phyloP scores from a whole-genome alignment of 2,113 vertebrate species.

The Paraplagusia blochii region DNA sequence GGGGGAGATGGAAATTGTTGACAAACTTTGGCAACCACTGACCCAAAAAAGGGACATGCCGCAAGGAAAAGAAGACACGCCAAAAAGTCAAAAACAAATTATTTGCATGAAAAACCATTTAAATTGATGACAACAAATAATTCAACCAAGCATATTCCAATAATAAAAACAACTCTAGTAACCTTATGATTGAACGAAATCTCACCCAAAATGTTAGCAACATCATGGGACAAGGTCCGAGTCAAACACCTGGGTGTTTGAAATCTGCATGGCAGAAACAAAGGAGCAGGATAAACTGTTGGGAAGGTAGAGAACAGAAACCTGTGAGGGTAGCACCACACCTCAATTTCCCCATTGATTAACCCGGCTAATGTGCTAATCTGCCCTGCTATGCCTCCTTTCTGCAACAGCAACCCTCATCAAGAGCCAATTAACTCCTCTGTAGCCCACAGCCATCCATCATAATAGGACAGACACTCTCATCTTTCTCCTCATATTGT shows the following conservation, averaged over 20 bases:
- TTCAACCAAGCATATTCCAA: too few species aligned
- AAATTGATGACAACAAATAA: too few species aligned
- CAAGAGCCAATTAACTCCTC: slow-evolving; percentile 72
- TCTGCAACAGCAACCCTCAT: slow-evolving; percentile 71
- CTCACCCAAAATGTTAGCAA: too few species aligned
- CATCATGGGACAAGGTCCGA: background rate
- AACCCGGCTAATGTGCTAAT: slow-evolving; percentile 72
- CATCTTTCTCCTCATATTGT: slow-evolving; percentile 67
- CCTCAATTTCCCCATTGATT: slow-evolving; percentile 70
- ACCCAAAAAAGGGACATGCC: too few species aligned
- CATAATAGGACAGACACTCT: slow-evolving; percentile 68
- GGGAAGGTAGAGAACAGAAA: slow-evolving; percentile 35
- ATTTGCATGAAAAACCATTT: too few species aligned
- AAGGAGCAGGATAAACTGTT: slow-evolving; percentile 1
- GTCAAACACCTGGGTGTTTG: background rate
- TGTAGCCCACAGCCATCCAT: slow-evolving; percentile 67
- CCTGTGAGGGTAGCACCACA: slow-evolving; percentile 50
- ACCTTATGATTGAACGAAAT: too few species aligned
- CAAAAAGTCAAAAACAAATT: too few species aligned
- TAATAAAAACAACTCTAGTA: too few species aligned
- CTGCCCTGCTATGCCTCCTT: slow-evolving; percentile 57
- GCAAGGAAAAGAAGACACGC: too few species aligned
- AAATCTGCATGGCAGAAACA: background rate
- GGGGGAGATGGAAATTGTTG: too few species aligned
- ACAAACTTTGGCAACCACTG: too few species aligned